Evolutionary conservation across 1,140 invertebrate genomes (phyloP), one percentile per base, ranked within the genome.

Genomic region (Stenopsyche tienmushanensis): DNA sequence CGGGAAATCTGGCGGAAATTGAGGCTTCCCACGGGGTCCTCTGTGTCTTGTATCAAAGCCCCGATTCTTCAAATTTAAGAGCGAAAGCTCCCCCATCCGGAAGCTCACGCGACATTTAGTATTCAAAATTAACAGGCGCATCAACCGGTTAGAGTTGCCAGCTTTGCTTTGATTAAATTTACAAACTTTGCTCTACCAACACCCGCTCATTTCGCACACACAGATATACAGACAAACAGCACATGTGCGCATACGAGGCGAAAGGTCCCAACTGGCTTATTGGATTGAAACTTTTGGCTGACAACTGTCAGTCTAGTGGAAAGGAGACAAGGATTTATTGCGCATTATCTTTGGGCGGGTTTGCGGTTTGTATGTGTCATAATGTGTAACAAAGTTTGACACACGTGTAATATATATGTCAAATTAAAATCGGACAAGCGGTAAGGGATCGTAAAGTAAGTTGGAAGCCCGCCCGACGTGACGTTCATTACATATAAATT

Each of bases 111-210:
- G 18, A 47, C 44, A 47, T 47, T 47, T 21, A 29, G 52, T 41
- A 41, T 57, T 57, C 54, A 41, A 57, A 57, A 57, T 57, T 57
- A 57, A 54, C 44, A 20, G 17, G 24, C 54, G 39, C 54, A 20
- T 57, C 17, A 20, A 20, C 18, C 44, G 44, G 44, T 8, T 8
- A 24, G 23, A 54, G 52, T 34, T 15, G 52, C 10, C 10, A 17
- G 54, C 54, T 57, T 57, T 29, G 34, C 54, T 57, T 57, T 57
- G 54, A 57, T 57, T 57, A 57, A 57, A 57, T 57, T 57, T 57
- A 10, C 54, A 57, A 57, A 57, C 20, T 57, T 15, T 15, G 17
- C 44, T 57, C 50, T 20, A 29, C 20, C 15, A 29, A 21, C 7
- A 8, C 13, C 5, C 18, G 52, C 10, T 34, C 29, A 15, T 34